These are phyloP conservation scores for Myotis myotis DNA, from an alignment of 2,797 vertebrate species.

Conservation along the genomic window DNA sequence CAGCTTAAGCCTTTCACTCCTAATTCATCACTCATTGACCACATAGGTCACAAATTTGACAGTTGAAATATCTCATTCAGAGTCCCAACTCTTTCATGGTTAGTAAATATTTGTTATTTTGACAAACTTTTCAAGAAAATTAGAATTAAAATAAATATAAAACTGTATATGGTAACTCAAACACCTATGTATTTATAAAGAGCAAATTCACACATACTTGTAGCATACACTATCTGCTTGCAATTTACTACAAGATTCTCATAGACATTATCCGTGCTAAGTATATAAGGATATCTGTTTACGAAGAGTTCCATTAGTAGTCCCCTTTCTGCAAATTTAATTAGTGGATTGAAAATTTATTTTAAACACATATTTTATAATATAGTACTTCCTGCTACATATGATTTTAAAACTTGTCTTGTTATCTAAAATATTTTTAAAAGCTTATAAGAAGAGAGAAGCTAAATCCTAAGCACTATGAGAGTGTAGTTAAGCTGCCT, in stretches of 20 bases:
- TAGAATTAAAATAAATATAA: background rate
- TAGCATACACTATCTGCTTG: background rate
- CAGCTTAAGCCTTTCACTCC: constrained; percentile 58
- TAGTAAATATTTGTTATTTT: background rate
- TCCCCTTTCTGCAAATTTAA: background rate
- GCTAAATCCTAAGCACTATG: background rate
- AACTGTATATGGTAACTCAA: background rate
- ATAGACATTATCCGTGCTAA: background rate
- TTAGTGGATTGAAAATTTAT: constrained; percentile 3
- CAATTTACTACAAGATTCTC: background rate
- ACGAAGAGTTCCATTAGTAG: background rate
- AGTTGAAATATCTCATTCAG: background rate
- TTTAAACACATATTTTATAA: constrained; percentile 26
- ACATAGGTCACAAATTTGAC: background rate
- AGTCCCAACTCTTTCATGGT: background rate
- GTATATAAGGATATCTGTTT: background rate
- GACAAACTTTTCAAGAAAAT: background rate
- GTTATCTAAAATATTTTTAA: background rate
- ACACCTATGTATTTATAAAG: background rate
- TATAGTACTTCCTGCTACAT: background rate
- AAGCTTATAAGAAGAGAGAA: background rate
- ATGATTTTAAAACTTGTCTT: background rate
- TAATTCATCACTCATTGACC: constrained; percentile 43
- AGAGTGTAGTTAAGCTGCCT: background rate
- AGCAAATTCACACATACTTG: background rate